Evolutionary conservation across 1,140 invertebrate species (phyloP).

Genomic region (Heliconius himera): DNA sequence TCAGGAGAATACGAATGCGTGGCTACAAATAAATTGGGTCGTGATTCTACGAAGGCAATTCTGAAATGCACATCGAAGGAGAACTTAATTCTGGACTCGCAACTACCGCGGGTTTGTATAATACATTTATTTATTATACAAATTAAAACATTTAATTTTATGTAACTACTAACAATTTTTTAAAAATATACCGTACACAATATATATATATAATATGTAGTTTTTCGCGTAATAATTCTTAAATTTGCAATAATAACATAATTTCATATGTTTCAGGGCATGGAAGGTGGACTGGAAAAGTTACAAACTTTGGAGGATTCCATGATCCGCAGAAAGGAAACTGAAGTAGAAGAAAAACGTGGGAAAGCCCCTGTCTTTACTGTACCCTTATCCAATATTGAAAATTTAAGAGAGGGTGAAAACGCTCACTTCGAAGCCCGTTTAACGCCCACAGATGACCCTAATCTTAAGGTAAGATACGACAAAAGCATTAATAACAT

Average conservation of each 20-base stretch:
- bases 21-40: slow-evolving; percentile 95
- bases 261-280: slow-evolving; percentile 83
- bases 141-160: neutral
- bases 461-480: slow-evolving; percentile 89
- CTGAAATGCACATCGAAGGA: slow-evolving; percentile 94
- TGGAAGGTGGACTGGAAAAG: slow-evolving; percentile 96
- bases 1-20: slow-evolving; percentile 96
- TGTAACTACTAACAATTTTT: too few species aligned
- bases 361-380: slow-evolving; percentile 95
- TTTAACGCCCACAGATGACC: slow-evolving; percentile 95
- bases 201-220: too few species aligned
- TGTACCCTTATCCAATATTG: slow-evolving; percentile 92
- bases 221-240: too few species aligned
- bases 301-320: slow-evolving; percentile 96
- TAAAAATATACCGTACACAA: too few species aligned
- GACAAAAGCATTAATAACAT: neutral
- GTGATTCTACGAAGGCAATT: slow-evolving; percentile 92
- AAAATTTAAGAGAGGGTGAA: slow-evolving; percentile 93
- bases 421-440: slow-evolving; percentile 97
- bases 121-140: neutral
- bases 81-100: slow-evolving; percentile 96
- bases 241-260: slow-evolving; percentile 32
- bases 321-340: slow-evolving; percentile 87
- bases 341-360: slow-evolving; percentile 86
- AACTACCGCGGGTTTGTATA: slow-evolving; percentile 90